Conservation (phyloP, 2,888 invertebrate genomes). For the Rotaria magnacalcarata region DNA sequence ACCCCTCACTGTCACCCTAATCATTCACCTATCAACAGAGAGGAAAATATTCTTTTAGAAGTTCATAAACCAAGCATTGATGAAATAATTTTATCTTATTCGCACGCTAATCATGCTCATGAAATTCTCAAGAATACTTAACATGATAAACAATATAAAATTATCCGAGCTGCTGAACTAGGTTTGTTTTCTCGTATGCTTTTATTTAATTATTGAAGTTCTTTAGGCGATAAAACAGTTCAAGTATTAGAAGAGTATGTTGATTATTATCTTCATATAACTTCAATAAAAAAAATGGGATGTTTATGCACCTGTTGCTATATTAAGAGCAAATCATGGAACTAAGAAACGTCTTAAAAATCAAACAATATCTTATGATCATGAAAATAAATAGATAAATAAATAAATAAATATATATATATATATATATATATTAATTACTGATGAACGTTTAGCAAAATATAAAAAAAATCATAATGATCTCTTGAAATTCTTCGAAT, state of each 20-base stretch:
- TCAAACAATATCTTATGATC: slow-evolving; percentile 67
- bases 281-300: slow-evolving; percentile 97
- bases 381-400: not conserved
- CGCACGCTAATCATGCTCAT: slow-evolving; percentile 78
- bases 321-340: slow-evolving; percentile 66
- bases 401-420: no score
- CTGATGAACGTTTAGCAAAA: not conserved
- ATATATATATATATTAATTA: not conserved
- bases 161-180: slow-evolving; percentile 78
- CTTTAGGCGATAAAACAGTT: slow-evolving; percentile 69
- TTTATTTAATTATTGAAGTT: slow-evolving; percentile 41
- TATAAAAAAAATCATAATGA: not conserved
- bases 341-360: slow-evolving; percentile 73
- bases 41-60: slow-evolving; percentile 27
- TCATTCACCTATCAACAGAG: slow-evolving; percentile 16
- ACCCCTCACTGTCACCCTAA: no score
- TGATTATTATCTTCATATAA: slow-evolving; percentile 83
- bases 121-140: slow-evolving; percentile 68
- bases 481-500: not conserved
- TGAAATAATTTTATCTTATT: slow-evolving; percentile 74
- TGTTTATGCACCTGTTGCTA: slow-evolving; percentile 73
- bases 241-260: slow-evolving; percentile 76
- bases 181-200: slow-evolving; percentile 61
- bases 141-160: slow-evolving; percentile 64
- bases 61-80: slow-evolving; percentile 10